phyloP scores from a whole-genome alignment of 2,113 vertebrate species.

The Holacanthus passer region DNA sequence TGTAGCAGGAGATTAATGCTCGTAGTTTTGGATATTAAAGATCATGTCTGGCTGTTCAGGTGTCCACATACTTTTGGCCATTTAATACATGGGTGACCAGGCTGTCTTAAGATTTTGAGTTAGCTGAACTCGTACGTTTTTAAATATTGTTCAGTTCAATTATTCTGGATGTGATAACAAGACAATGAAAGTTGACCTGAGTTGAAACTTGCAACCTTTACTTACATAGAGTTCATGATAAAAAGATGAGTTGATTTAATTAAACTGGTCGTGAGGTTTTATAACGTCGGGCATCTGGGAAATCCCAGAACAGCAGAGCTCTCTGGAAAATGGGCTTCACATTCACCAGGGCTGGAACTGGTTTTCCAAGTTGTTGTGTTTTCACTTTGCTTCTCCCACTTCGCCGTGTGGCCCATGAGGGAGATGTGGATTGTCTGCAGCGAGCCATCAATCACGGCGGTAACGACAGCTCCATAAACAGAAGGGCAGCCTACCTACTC shows the following conservation, averaged over 20 bases:
- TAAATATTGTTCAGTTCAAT: background rate
- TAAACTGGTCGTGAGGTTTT: background rate
- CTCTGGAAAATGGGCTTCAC: background rate
- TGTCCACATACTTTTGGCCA: background rate
- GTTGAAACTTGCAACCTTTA: background rate
- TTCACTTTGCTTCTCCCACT: constrained; percentile 15
- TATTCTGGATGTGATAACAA: background rate
- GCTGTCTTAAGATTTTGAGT: background rate
- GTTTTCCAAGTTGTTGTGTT: background rate
- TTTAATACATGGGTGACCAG: background rate
- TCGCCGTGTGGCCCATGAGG: constrained; percentile 23
- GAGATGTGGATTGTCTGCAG: constrained; percentile 47
- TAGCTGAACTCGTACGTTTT: background rate
- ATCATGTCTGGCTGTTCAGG: background rate
- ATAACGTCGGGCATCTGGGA: background rate
- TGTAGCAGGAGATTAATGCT: background rate
- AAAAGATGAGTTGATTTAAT: background rate
- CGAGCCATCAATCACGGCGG: constrained; percentile 70
- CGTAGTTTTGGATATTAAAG: background rate
- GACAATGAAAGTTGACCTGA: background rate
- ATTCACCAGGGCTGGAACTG: background rate
- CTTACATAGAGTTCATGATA: too few species aligned
- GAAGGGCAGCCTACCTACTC: constrained; percentile 51
- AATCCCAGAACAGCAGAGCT: background rate
- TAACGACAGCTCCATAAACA: constrained; percentile 67